phyloP scores from a whole-genome alignment of 2,888 invertebrate genomes.

The Drosophila antonietae region DNA sequence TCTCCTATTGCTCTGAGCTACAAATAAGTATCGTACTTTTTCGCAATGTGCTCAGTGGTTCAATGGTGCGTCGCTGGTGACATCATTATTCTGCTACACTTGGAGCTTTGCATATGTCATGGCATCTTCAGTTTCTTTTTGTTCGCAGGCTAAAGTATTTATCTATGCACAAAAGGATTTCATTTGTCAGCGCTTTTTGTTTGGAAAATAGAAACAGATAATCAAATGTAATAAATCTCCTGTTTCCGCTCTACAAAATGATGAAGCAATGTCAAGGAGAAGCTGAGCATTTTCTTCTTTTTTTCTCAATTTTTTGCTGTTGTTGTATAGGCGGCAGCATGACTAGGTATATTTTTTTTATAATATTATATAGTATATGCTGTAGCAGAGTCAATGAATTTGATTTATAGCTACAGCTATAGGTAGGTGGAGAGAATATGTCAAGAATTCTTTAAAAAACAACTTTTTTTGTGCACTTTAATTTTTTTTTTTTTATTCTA shows the following conservation, averaged over 20 bases:
- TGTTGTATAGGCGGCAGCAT: not conserved
- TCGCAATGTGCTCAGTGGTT: constrained; percentile 84
- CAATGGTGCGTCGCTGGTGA: constrained; percentile 83
- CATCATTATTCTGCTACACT: constrained; percentile 4
- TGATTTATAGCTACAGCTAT: not conserved
- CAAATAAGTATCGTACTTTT: constrained; percentile 63
- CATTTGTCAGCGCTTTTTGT: not conserved
- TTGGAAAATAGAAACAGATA: constrained; percentile 2
- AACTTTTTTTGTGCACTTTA: too few species aligned
- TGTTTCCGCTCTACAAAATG: not conserved
- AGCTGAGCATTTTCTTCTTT: not conserved
- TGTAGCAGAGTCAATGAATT: not conserved
- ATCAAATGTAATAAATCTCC: constrained; percentile 16
- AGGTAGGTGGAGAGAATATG: not conserved
- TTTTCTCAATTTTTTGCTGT: not conserved
- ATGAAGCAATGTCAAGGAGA: not conserved
- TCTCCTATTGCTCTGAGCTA: constrained; percentile 2
- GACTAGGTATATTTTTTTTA: not conserved
- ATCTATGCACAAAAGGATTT: constrained; percentile 4
- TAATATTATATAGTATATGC: not conserved
- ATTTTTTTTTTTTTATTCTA: too few species aligned
- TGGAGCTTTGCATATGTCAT: constrained; percentile 10
- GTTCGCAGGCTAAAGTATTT: not conserved
- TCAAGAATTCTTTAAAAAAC: too few species aligned
- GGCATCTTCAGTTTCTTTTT: not conserved